Evolutionary conservation across 37 sponge, comb jelly and placozoan genomes (phyloP).

Genomic region (Chondrilla cf. caribensis): DNA sequence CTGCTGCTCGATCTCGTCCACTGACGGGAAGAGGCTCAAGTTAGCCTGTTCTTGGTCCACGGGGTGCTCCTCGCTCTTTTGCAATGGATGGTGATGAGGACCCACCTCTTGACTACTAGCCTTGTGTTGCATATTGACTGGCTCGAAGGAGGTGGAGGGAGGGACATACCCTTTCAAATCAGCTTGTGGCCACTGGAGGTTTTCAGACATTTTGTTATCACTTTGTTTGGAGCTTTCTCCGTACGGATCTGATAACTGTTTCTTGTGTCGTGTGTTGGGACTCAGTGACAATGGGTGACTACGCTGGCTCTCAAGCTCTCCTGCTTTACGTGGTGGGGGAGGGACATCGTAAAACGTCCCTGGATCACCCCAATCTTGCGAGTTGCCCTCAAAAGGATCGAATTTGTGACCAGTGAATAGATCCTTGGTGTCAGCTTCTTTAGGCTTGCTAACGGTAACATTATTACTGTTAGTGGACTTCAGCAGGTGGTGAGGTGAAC

Average conservation of each 20-base stretch:
- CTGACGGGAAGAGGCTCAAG: neutral
- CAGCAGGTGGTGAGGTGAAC: neutral
- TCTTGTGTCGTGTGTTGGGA: neutral
- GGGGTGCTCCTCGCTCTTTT: neutral
- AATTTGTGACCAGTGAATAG: neutral
- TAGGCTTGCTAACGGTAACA: neutral
- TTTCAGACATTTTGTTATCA: too few species aligned
- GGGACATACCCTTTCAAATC: neutral
- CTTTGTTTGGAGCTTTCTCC: neutral
- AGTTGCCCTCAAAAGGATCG: slow-evolving; percentile 23
- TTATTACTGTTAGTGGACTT: neutral
- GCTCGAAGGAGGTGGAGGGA: neutral
- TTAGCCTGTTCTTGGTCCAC: neutral
- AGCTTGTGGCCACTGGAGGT: too few species aligned
- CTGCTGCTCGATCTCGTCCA: slow-evolving; percentile 17
- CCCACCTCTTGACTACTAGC: neutral
- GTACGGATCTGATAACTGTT: neutral
- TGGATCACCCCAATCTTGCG: slow-evolving; percentile 39
- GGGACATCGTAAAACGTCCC: slow-evolving; percentile 41
- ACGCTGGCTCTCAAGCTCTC: too few species aligned
- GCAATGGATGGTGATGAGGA: neutral
- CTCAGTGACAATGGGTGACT: neutral
- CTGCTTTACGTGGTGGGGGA: neutral
- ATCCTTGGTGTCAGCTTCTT: neutral
- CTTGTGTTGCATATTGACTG: neutral